A percentile compares a stretch with the other conserved stretches of the same genome.
These are phyloP conservation scores for Calidris pugnax DNA, from an alignment of 2,113 vertebrate genomes.

Conservation along the genomic window DNA sequence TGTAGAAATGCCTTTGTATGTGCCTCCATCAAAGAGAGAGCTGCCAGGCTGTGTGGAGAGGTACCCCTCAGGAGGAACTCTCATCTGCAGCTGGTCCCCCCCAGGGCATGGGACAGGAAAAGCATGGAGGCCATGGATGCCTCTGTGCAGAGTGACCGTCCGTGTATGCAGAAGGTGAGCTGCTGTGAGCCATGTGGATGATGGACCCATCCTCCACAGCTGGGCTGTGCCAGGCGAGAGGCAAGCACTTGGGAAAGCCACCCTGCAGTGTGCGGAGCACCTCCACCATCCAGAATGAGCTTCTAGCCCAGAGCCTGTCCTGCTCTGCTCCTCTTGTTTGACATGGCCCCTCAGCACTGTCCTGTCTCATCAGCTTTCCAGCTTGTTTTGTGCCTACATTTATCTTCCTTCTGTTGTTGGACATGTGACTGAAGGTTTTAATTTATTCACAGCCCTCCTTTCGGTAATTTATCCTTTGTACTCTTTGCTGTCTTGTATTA, in stretches of 20 bases:
- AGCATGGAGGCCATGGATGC: background rate
- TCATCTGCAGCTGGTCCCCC: background rate
- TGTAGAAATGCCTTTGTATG: background rate
- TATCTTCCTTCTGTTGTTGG: background rate
- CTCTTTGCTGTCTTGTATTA: constrained; percentile 40
- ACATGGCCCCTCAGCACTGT: background rate
- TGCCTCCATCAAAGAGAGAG: background rate
- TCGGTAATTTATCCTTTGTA: constrained; percentile 57
- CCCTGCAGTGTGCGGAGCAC: background rate
- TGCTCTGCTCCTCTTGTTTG: background rate
- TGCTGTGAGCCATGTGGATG: background rate
- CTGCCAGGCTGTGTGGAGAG: background rate
- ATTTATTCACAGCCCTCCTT: constrained; percentile 45
- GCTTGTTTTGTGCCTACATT: background rate
- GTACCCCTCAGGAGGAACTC: background rate
- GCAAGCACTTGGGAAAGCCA: background rate
- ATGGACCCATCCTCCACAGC: background rate
- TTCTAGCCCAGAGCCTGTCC: background rate
- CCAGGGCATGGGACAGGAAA: no score
- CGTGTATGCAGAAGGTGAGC: background rate
- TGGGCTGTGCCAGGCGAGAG: background rate
- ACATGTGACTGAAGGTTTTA: constrained; percentile 32
- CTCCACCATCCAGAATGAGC: background rate
- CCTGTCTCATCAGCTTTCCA: background rate
- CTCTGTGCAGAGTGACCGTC: no score